A percentile compares a stretch with the other conserved stretches of the same genome.
Conservation (phyloP, 2,797 vertebrate species). For the Gouania willdenowi region DNA sequence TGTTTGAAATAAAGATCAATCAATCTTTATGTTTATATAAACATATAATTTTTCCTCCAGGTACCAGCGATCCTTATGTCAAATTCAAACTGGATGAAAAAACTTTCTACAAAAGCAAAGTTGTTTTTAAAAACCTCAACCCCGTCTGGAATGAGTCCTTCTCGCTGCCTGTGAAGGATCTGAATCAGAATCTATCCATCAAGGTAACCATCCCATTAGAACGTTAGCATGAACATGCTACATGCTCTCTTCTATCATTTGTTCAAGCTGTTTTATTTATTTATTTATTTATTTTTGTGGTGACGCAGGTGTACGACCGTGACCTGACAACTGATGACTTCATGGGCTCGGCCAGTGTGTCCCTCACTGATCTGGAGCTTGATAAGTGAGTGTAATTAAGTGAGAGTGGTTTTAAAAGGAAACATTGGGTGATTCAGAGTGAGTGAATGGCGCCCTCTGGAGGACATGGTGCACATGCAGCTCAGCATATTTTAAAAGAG, state of each 20-base stretch:
- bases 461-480: too few relatives aligned
- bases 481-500: too few relatives aligned
- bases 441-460: too few relatives aligned
- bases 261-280: too few relatives aligned
- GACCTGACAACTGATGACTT: slow-evolving; percentile 94
- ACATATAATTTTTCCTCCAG: slow-evolving; percentile 53
- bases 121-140: slow-evolving; percentile 91
- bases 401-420: too few relatives aligned
- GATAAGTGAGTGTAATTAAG: slow-evolving; percentile 77
- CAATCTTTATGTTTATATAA: too few relatives aligned
- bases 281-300: too few relatives aligned
- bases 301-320: slow-evolving; percentile 88
- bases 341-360: slow-evolving; percentile 85
- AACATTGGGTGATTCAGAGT: too few relatives aligned
- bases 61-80: slow-evolving; percentile 95
- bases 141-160: slow-evolving; percentile 91
- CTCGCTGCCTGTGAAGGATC: slow-evolving; percentile 83
- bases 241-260: too few relatives aligned
- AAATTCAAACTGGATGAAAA: slow-evolving; percentile 94
- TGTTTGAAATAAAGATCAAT: too few relatives aligned
- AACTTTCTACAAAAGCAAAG: slow-evolving; percentile 94
- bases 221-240: too few relatives aligned
- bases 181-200: slow-evolving; percentile 85
- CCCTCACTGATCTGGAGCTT: slow-evolving; percentile 81
- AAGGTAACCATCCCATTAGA: too few relatives aligned